Conservation (phyloP, 2,797 vertebrate genomes). For the Sebastolobus altivelis region DNA sequence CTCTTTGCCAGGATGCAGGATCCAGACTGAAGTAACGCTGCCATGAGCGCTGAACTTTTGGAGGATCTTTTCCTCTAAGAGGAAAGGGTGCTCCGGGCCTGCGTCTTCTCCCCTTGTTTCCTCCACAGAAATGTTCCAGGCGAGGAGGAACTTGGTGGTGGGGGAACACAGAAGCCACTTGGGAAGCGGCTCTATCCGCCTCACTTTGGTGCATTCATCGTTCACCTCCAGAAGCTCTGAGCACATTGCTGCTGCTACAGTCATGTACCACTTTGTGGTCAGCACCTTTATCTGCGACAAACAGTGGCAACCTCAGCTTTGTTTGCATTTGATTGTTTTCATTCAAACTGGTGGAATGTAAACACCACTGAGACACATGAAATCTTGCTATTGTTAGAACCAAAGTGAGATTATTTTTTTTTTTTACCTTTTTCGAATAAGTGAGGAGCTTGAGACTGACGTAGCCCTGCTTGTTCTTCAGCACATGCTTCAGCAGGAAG, state of each 20-base stretch:
- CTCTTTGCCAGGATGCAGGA: constrained; percentile 86
- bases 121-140: constrained; percentile 79
- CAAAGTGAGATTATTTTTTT: background rate
- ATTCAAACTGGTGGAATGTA: constrained; percentile 41
- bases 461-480: constrained; percentile 64
- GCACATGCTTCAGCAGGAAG: constrained; percentile 72
- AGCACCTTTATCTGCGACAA: constrained; percentile 85
- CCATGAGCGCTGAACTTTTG: constrained; percentile 79
- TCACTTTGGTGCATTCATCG: constrained; percentile 86
- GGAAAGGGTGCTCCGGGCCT: constrained; percentile 31
- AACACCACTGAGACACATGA: constrained; percentile 21
- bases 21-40: constrained; percentile 77
- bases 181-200: constrained; percentile 79
- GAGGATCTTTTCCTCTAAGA: constrained; percentile 80
- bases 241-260: constrained; percentile 79
- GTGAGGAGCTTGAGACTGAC: constrained; percentile 74
- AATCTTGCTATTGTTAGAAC: constrained; percentile 6
- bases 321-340: constrained; percentile 45
- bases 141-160: constrained; percentile 85
- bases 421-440: constrained; percentile 65
- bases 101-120: background rate
- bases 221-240: constrained; percentile 87
- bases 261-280: constrained; percentile 86
- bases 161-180: constrained; percentile 83
- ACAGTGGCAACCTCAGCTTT: constrained; percentile 49